These are phyloP conservation scores for Hypselothyrea guttata DNA, from an alignment of 2,888 invertebrate genomes.

Conservation along the genomic window DNA sequence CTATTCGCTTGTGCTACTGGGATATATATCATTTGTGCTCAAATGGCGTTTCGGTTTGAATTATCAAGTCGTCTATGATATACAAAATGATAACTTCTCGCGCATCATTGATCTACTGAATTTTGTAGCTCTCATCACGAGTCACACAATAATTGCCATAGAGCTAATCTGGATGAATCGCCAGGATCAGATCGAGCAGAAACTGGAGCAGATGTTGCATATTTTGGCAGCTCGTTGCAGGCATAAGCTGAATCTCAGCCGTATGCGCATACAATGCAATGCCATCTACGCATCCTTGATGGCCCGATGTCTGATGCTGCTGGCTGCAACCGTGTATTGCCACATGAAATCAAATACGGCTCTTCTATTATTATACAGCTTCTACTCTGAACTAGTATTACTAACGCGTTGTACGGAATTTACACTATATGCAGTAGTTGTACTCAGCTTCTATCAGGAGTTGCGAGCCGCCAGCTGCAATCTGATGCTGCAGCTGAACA, in stretches of 20 bases:
- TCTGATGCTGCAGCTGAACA: slow-evolving; percentile 43
- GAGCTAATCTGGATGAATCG: slow-evolving; percentile 57
- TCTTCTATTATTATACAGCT: slow-evolving; percentile 17
- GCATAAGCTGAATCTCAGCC: slow-evolving; percentile 22
- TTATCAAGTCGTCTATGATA: slow-evolving; percentile 45
- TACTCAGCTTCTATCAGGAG: slow-evolving; percentile 52
- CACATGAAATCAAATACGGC: not conserved
- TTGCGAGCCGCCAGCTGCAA: slow-evolving; percentile 19
- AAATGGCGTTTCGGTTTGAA: slow-evolving; percentile 43
- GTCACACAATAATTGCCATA: slow-evolving; percentile 31
- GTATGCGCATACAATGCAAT: slow-evolving; percentile 35
- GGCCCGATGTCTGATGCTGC: not conserved
- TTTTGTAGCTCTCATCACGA: slow-evolving; percentile 32
- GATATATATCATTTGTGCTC: slow-evolving; percentile 5
- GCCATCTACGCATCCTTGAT: slow-evolving; percentile 19
- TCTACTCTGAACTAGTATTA: slow-evolving; percentile 67
- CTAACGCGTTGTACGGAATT: slow-evolving; percentile 63
- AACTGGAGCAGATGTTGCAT: slow-evolving; percentile 32
- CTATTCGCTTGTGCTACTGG: slow-evolving; percentile 9
- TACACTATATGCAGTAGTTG: slow-evolving; percentile 39
- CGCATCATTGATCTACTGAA: slow-evolving; percentile 48
- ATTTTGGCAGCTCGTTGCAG: slow-evolving; percentile 43
- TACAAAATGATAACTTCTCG: slow-evolving; percentile 57
- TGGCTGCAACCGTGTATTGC: slow-evolving; percentile 1
- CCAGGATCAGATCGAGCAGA: slow-evolving; percentile 33